Conservation (phyloP, 1,140 invertebrate genomes). For the Drosophila mauritiana region DNA sequence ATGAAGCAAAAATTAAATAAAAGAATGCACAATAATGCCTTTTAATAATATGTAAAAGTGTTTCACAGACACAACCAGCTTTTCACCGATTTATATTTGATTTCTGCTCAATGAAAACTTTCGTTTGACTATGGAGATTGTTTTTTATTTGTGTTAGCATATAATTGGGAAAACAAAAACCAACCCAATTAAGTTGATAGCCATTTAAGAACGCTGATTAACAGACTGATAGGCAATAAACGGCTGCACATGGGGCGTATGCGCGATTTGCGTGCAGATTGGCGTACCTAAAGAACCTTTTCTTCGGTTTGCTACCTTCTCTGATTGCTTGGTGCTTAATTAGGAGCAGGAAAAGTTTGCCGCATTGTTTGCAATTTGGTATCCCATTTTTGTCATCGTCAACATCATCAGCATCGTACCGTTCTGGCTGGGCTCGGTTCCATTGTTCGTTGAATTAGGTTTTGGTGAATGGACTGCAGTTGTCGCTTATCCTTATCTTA, state of each 20-base stretch:
- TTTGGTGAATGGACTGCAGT: conserved; percentile 55
- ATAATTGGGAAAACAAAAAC: neutral
- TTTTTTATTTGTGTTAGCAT: neutral
- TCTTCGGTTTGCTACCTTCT: neutral
- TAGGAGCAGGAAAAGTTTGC: conserved; percentile 25
- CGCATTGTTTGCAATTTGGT: conserved; percentile 46
- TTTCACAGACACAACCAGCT: neutral
- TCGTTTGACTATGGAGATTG: neutral
- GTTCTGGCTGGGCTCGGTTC: conserved; percentile 21
- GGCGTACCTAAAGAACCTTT: neutral
- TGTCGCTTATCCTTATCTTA: conserved; percentile 44
- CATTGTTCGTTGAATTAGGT: conserved; percentile 51
- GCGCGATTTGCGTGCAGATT: conserved; percentile 14
- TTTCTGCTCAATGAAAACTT: neutral
- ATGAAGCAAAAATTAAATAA: neutral
- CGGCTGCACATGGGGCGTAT: conserved; percentile 20
- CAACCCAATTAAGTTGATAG: conserved; percentile 32
- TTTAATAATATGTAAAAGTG: neutral
- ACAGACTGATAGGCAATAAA: conserved; percentile 35
- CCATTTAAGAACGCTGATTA: conserved; percentile 55
- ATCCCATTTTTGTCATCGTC: conserved; percentile 27
- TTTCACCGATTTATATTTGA: neutral
- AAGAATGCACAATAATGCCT: neutral
- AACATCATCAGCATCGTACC: conserved; percentile 21
- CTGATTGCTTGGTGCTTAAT: conserved; percentile 32